Conservation (phyloP, 2,797 vertebrate species). For the Anisognathus igniventris region DNA sequence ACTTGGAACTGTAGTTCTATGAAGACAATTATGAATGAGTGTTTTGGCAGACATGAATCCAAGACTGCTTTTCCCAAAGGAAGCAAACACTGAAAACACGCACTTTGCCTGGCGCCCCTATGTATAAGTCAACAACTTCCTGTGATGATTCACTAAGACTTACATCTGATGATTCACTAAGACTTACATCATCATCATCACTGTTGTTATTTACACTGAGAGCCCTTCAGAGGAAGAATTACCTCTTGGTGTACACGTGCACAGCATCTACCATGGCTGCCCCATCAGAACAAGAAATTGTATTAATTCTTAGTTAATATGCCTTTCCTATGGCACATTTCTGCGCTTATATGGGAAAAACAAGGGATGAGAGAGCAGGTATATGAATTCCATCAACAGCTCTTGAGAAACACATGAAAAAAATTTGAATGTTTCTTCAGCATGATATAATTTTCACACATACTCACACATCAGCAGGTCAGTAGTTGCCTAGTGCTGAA, state of each 20-base stretch:
- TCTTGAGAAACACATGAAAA: background rate
- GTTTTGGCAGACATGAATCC: background rate
- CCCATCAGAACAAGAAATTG: background rate
- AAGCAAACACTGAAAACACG: background rate
- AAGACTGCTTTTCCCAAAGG: conserved; percentile 2
- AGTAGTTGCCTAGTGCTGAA: background rate
- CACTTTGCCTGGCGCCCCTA: background rate
- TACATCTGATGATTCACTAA: conserved; percentile 18
- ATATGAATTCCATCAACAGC: background rate
- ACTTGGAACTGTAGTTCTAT: background rate
- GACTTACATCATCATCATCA: background rate
- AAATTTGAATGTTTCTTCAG: background rate
- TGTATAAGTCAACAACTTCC: conserved; percentile 8
- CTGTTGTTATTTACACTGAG: conserved; percentile 2
- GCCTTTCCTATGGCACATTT: background rate
- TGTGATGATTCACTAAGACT: conserved; percentile 14
- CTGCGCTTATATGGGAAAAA: background rate
- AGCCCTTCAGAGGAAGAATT: conserved; percentile 1
- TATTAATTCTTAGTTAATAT: background rate
- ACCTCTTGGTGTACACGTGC: background rate
- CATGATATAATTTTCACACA: background rate
- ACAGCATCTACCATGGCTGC: background rate
- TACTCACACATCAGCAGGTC: background rate
- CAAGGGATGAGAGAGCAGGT: background rate
- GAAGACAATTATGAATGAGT: background rate